Evolutionary conservation across 2,888 invertebrate genomes (phyloP), one percentile per base, ranked within the genome.

Genomic region (Cecidostiba fungosa): DNA sequence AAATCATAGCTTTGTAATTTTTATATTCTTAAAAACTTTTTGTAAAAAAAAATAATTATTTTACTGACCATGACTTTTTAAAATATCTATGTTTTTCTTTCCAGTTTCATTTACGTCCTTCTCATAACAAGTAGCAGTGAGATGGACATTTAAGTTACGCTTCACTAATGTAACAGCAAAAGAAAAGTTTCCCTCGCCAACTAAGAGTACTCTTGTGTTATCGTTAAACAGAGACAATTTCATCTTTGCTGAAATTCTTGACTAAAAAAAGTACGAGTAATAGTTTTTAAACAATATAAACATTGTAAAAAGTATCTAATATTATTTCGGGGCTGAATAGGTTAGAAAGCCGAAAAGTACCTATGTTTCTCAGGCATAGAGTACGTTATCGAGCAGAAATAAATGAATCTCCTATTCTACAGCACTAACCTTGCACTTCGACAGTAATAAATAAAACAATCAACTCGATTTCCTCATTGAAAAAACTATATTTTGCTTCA

Each of bases 171-270:
- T 92, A 23, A 93, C 92, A 23, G 94, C 90, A 88, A 95, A 94
- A 1, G 95, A 95, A 90, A 95, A 95, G 90, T 95, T 94, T 3
- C 95, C 95, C 89, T 95, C 95, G 6, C 95, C 95, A 36, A 95
- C 91, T 16, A 95, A 90, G 54, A 95, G 90, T 59, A 94, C 90
- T 32, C 84, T 89, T 77, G 92, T 92, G 78, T 91, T 89, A 82
- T 90, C 85, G 62, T 85, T 78, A 86, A 93, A 92, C 69, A 89
- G 83, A 16, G 90, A 88, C 29, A 90, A 87, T 81, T 88, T 91
- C 92, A 93, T 92, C 84, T 82, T 85, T 70, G 8, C 47, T 81
- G 43, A 62, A 69, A 69, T 39, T 43, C 1, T 23, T 43, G n/a
- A 77, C 12, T n/a, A 43, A 39, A n/a, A 26, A 36, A n/a, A n/a